Conservation (phyloP, 2,797 vertebrate genomes). For the Rallus crepitans region DNA sequence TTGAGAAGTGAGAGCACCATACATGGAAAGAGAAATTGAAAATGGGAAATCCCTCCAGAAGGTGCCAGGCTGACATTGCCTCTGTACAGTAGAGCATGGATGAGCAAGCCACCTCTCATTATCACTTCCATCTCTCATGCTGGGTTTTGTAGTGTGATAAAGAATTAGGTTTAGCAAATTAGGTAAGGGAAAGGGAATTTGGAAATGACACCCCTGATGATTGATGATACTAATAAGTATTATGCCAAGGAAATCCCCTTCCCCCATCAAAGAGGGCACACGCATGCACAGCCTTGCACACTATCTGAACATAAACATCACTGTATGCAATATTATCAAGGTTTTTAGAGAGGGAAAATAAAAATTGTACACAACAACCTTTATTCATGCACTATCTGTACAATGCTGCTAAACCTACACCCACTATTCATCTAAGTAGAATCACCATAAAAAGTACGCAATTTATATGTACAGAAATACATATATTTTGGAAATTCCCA, state of each 20-base stretch:
- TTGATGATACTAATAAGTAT: constrained; percentile 71
- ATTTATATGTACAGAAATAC: not conserved
- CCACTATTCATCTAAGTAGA: not conserved
- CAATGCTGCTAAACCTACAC: not conserved
- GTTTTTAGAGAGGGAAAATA: not conserved
- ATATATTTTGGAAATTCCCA: constrained; percentile 17
- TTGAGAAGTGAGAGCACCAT: not conserved
- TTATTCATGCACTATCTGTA: not conserved
- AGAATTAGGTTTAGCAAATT: constrained; percentile 74
- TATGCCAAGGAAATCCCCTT: constrained; percentile 32
- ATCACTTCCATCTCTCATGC: constrained; percentile 67
- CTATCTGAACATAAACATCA: not conserved
- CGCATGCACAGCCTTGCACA: not conserved
- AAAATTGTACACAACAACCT: not conserved
- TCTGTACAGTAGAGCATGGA: constrained; percentile 50
- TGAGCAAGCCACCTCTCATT: constrained; percentile 66
- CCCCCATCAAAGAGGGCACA: not conserved
- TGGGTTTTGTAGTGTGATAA: constrained; percentile 59
- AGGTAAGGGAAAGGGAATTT: constrained; percentile 68
- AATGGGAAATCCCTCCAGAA: constrained; percentile 16
- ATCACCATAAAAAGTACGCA: not conserved
- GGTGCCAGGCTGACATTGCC: not conserved
- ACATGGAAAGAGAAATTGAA: not conserved
- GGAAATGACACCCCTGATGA: constrained; percentile 70
- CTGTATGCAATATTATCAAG: not conserved